Evolutionary conservation across 2,888 invertebrate species (phyloP), one percentile per base, ranked within the genome.

Genomic region (Chrysopilus asiliformis): DNA sequence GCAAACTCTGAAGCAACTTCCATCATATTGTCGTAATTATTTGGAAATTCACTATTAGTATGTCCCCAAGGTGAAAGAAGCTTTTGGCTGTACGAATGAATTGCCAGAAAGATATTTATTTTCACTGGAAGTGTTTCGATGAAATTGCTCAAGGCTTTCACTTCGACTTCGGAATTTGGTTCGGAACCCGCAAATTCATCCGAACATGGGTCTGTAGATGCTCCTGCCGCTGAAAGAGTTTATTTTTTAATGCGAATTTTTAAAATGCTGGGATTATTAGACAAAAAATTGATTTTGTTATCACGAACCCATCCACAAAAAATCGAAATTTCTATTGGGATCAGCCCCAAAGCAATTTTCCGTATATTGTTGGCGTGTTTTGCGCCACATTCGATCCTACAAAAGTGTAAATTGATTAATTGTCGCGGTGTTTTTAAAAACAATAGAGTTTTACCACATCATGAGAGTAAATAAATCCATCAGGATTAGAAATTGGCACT

Each of bases 251-350:
- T n/a, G n/a, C n/a, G n/a, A n/a, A n/a, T n/a, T n/a, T n/a, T n/a
- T n/a, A n/a, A n/a, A n/a, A n/a, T n/a, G n/a, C n/a, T n/a, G n/a
- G n/a, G n/a, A n/a, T n/a, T n/a, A n/a, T n/a, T n/a, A n/a, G n/a
- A n/a, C n/a, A n/a, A n/a, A n/a, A n/a, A n/a, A n/a, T n/a, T n/a
- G n/a, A n/a, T n/a, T n/a, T n/a, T n/a, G n/a, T n/a, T n/a, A n/a
- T n/a, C n/a, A n/a, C n/a, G n/a, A n/a, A n/a, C n/a, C n/a, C 56
- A 71, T 67, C 79, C 79, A 81, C 43, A 72, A 70, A 51, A 67
- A 74, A 42, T 68, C 75, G 76, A 78, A 85, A 56, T 85, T 85
- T 42, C 85, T 70, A 54, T 86, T 86, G 1, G 79, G 72, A 58
- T 86, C 85, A 1, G 74, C 72, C 4, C 85, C 85, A 40, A 57